A percentile compares a stretch with the other conserved stretches of the same genome.
These are phyloP conservation scores for Adineta ricciae DNA, from an alignment of 2,888 invertebrate species.

Conservation along the genomic window DNA sequence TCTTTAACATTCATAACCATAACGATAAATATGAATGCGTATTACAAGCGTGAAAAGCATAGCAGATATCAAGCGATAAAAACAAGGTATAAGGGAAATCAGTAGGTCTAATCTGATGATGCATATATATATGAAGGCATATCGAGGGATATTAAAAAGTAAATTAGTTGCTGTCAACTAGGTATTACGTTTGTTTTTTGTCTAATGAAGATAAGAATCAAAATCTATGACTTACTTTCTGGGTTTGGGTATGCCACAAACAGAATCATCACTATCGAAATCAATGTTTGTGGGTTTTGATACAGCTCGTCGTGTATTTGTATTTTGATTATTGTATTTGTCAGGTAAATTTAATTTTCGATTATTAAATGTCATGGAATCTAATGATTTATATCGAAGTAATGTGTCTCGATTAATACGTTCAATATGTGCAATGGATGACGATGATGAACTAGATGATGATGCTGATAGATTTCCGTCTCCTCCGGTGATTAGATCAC, in stretches of 20 bases:
- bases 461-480: not conserved
- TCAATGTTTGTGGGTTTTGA: not conserved
- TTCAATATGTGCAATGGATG: not conserved
- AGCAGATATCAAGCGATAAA: not conserved
- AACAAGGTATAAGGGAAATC: not conserved
- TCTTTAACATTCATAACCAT: not conserved
- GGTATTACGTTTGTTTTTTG: not conserved
- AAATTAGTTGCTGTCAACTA: slow-evolving; percentile 8
- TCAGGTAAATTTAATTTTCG: not conserved
- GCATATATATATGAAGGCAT: not conserved
- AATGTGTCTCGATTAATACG: not conserved
- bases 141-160: not conserved
- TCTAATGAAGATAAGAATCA: not conserved
- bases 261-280: slow-evolving; percentile 33
- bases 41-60: not conserved
- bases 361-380: not conserved
- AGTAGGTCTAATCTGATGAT: not conserved
- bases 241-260: slow-evolving; percentile 34
- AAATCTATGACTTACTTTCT: not conserved
- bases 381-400: slow-evolving; percentile 3
- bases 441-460: not conserved
- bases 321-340: not conserved
- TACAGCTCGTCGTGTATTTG: not conserved
- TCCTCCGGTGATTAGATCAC: not conserved
- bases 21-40: not conserved